Evolutionary conservation across 1,140 invertebrate genomes (phyloP).

Genomic region (Euwallacea similis): DNA sequence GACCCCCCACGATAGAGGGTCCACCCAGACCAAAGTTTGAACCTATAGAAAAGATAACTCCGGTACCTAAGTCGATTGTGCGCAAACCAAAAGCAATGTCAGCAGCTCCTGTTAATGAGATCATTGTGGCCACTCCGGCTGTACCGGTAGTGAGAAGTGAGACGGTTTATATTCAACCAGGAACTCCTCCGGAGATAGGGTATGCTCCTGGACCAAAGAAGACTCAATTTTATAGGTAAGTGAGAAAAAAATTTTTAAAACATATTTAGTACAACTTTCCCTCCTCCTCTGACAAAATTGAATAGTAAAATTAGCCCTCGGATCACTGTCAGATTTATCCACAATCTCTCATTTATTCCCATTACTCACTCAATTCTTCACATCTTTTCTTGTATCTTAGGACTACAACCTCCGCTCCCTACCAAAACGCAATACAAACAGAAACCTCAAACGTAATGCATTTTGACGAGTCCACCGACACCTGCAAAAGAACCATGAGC

Average conservation of each 20-base stretch:
- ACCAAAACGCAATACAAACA: slow-evolving; percentile 63
- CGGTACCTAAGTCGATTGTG: slow-evolving; percentile 52
- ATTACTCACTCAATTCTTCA: neutral
- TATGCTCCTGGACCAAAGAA: slow-evolving; percentile 59
- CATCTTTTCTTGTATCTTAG: neutral
- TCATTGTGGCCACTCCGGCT: slow-evolving; percentile 50
- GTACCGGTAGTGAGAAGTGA: slow-evolving; percentile 46
- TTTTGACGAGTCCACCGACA: slow-evolving; percentile 70
- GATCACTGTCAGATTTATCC: neutral
- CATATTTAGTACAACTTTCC: neutral
- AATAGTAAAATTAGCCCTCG: neutral
- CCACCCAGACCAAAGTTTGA: slow-evolving; percentile 61
- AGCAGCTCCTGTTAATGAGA: slow-evolving; percentile 48
- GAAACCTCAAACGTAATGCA: slow-evolving; percentile 69
- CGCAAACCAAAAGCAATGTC: slow-evolving; percentile 57
- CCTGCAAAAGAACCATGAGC: slow-evolving; percentile 64
- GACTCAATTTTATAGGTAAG: slow-evolving; percentile 55
- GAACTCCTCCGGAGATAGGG: slow-evolving; percentile 61
- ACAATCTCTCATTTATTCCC: neutral
- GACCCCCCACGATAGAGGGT: slow-evolving; percentile 55
- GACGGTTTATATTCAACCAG: slow-evolving; percentile 57
- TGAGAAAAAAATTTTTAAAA: neutral
- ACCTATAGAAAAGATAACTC: slow-evolving; percentile 58
- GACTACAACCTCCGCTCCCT: slow-evolving; percentile 58
- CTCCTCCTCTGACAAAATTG: neutral